Evolutionary conservation across 2,113 vertebrate genomes (phyloP).

Genomic region (Atrichornis clamosus): DNA sequence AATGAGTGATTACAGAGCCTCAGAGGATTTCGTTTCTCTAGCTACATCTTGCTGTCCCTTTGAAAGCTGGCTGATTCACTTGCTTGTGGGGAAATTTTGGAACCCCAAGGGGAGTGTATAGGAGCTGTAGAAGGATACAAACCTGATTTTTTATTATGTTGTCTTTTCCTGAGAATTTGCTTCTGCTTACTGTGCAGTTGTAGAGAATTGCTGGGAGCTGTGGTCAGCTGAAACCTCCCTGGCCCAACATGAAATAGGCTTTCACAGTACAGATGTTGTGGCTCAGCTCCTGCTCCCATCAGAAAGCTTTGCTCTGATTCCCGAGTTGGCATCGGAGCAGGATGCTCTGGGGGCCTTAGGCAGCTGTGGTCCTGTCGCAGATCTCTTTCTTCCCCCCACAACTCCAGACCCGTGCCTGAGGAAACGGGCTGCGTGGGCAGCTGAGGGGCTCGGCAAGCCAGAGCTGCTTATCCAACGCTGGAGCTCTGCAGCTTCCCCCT

Average conservation of each 20-base stretch:
- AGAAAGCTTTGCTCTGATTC: background rate
- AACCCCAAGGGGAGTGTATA: background rate
- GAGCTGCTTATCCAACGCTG: background rate
- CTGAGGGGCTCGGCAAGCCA: background rate
- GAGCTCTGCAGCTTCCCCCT: background rate
- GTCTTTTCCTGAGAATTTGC: background rate
- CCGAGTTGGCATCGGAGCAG: rapidly evolving
- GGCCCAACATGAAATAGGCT: background rate
- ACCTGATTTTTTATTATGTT: background rate
- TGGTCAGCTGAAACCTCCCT: background rate
- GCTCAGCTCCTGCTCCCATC: background rate
- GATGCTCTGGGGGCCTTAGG: background rate
- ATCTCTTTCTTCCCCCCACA: background rate
- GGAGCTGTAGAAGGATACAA: background rate
- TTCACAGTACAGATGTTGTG: background rate
- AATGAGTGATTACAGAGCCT: background rate
- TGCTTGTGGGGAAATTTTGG: background rate
- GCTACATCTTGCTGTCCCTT: background rate
- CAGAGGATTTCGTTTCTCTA: background rate
- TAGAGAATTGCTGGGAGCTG: background rate
- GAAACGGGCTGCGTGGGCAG: rapidly evolving
- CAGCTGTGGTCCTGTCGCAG: background rate
- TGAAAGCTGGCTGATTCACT: background rate
- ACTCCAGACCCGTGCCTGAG: rapidly evolving
- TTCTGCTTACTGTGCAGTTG: background rate